Evolutionary conservation across 2,797 vertebrate genomes (phyloP).

Genomic region (Myoxocephalus aenaeus): DNA sequence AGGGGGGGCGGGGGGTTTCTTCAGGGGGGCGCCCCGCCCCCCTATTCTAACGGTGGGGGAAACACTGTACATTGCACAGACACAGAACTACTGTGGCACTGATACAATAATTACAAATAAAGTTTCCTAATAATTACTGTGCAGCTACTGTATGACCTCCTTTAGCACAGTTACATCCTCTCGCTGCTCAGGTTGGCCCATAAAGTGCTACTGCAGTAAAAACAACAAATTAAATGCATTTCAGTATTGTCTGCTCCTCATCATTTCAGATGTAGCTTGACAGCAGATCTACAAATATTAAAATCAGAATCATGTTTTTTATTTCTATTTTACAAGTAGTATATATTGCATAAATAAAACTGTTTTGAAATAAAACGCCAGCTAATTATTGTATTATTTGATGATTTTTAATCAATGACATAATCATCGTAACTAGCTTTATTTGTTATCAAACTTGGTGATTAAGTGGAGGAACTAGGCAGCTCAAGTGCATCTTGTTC

Average conservation of each 20-base stretch:
- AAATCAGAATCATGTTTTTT: not conserved
- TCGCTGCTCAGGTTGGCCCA: not conserved
- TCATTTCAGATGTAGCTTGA: conserved; percentile 1
- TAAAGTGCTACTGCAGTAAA: not conserved
- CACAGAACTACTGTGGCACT: not conserved
- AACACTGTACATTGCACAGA: too few relatives aligned
- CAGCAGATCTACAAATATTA: not conserved
- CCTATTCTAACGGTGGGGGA: too few relatives aligned
- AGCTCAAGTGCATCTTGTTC: not conserved
- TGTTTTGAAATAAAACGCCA: not conserved
- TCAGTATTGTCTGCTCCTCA: not conserved
- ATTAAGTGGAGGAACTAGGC: conserved; percentile 3
- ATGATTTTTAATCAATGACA: not conserved
- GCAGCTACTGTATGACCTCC: not conserved
- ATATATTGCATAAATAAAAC: not conserved
- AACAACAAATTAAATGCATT: not conserved
- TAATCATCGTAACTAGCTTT: not conserved
- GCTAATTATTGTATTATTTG: not conserved
- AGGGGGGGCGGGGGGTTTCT: too few relatives aligned
- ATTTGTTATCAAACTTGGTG: not conserved
- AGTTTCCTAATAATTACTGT: not conserved
- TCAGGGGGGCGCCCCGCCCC: too few relatives aligned
- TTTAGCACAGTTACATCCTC: not conserved
- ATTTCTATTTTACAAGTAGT: not conserved
- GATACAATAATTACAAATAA: not conserved